Evolutionary conservation across 1,140 invertebrate genomes (phyloP).

Genomic region (Orius insidiosus): DNA sequence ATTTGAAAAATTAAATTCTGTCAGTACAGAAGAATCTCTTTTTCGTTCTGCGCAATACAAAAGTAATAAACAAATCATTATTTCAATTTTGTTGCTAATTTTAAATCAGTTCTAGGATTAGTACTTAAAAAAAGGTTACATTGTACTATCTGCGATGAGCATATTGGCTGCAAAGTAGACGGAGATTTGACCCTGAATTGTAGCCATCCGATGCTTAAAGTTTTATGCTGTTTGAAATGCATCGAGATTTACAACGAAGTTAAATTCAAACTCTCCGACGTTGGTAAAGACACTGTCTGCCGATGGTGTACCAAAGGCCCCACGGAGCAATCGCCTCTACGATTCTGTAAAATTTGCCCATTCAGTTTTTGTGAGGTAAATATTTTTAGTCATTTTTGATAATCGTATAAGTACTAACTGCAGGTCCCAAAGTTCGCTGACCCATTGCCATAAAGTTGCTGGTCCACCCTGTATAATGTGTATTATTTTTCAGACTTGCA

Average conservation of each 20-base stretch:
- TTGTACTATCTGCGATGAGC: slow-evolving; percentile 14
- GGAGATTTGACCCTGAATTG: background rate
- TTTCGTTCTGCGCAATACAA: too few relatives aligned
- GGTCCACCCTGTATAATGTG: too few relatives aligned
- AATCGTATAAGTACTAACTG: too few relatives aligned
- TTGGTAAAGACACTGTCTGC: slow-evolving; percentile 8
- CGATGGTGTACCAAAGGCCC: slow-evolving; percentile 11
- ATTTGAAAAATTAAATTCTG: too few relatives aligned
- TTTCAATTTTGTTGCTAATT: too few relatives aligned
- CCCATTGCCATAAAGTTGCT: too few relatives aligned
- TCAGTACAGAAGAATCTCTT: too few relatives aligned
- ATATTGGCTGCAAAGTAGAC: slow-evolving; percentile 9
- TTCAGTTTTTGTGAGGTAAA: slow-evolving; percentile 14
- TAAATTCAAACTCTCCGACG: slow-evolving; percentile 3
- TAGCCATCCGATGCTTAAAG: slow-evolving; percentile 12
- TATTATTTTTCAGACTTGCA: slow-evolving; percentile 3
- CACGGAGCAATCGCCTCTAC: background rate
- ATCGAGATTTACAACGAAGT: background rate
- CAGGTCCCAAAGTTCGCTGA: too few relatives aligned
- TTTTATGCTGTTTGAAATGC: slow-evolving; percentile 11
- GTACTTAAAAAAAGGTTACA: slow-evolving; percentile 7
- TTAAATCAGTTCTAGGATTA: background rate
- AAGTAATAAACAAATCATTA: too few relatives aligned
- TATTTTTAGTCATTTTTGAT: too few relatives aligned
- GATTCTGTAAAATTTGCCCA: slow-evolving; percentile 12